A percentile compares a stretch with the other conserved stretches of the same genome.
Evolutionary conservation across 2,888 invertebrate species (phyloP).

Genomic region (Lithodes maja): DNA sequence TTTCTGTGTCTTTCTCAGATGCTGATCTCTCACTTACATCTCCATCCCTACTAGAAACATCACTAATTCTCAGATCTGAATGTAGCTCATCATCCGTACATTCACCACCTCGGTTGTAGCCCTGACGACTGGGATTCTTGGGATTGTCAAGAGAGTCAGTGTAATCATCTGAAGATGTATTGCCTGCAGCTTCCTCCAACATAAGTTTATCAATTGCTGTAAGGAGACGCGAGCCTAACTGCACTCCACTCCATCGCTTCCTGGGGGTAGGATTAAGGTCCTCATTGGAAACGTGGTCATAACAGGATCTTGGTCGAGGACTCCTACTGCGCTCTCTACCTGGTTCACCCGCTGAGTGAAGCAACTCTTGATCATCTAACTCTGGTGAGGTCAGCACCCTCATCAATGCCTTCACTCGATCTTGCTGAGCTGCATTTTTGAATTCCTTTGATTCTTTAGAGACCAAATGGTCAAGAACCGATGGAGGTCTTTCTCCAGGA

Average conservation of each 20-base stretch:
- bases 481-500: constrained; percentile 63
- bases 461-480: constrained; percentile 70
- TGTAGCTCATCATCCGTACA: constrained; percentile 48
- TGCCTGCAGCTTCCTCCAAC: constrained; percentile 80
- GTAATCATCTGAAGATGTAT: constrained; percentile 83
- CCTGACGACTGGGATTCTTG: neutral
- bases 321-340: constrained; percentile 63
- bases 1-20: constrained; percentile 70
- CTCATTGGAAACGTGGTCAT: constrained; percentile 78
- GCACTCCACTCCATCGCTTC: constrained; percentile 85
- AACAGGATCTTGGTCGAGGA: constrained; percentile 81
- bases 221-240: constrained; percentile 82
- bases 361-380: constrained; percentile 79
- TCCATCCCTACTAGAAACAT: constrained; percentile 57
- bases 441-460: constrained; percentile 71
- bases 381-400: constrained; percentile 73
- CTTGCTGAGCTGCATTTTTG: constrained; percentile 70
- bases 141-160: constrained; percentile 82
- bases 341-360: constrained; percentile 78
- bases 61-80: constrained; percentile 50
- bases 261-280: constrained; percentile 76
- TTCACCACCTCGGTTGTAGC: constrained; percentile 71
- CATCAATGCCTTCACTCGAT: constrained; percentile 68
- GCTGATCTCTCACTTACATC: constrained; percentile 68
- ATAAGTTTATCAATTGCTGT: constrained; percentile 83